Base-by-base conservation (phyloP, 1,140 invertebrate species). In the Drosophila nasuta region DNA sequence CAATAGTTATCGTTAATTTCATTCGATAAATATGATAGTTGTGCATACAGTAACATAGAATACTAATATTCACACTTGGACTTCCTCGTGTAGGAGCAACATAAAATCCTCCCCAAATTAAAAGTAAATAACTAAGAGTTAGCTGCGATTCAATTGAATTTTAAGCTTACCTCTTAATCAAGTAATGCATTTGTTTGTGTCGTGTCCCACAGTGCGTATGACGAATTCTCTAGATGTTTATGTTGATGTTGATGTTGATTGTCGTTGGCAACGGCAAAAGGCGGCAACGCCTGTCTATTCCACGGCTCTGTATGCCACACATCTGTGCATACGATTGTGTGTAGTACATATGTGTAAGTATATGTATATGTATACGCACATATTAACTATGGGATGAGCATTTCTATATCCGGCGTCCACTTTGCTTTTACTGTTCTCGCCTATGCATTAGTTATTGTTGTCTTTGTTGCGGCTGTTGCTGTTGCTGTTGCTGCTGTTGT, bases 171-270 rank as follows among this genome's bases (percentile, higher is more conserved):
- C 85, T 80, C 57, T 88, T 51, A 65, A 58, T 78, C 63, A 67
- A 63, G 64, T 70, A 70, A 77, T 89, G 81, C 83, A 88, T 88
- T 88, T 80, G 83, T 70, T 64, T 75, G 69, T 54, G 54, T 75
- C 80, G 77, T 72, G 64, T 89, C 56, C 77, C 77, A 88, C 83
- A 75, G 77, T 83, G 85, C 85, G 85, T 89, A 88, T 89, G 83
- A 81, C 88, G 83, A 72, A 88, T 79, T 58, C 64, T 48, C 41
- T 67, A 59, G 10, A 78, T 38, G 35, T 38, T 38, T 7, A 8
- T 33, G 35, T 38, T 38, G 35, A 8, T 33, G 33, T 7, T 33
- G 33, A 33, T 33, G 77, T 73, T 77, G 83, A 83, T 82, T 87
- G 77, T 80, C 80, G 66, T 71, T 74, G 77, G 75, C 59, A 65